A percentile compares a stretch with the other conserved stretches of the same genome.
These are phyloP conservation scores for Diabrotica balteata DNA, from an alignment of 2,888 invertebrate species.

Conservation along the genomic window DNA sequence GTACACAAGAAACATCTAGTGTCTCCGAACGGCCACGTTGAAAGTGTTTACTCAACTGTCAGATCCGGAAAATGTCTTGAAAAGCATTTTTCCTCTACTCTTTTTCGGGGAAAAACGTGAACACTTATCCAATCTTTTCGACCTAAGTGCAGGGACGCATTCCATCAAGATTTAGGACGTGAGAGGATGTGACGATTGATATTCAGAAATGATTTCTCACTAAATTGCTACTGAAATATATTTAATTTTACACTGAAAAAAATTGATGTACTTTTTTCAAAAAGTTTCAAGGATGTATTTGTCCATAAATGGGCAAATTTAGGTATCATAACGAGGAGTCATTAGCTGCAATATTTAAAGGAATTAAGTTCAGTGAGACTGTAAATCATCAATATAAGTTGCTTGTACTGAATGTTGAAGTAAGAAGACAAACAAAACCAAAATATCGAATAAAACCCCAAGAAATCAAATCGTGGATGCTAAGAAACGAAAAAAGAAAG, in stretches of 20 bases:
- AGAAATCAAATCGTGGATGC: too few species aligned
- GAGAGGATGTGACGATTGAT: conserved; percentile 3
- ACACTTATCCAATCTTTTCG: conserved; percentile 59
- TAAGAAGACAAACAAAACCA: too few species aligned
- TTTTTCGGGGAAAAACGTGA: conserved; percentile 50
- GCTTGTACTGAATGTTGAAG: too few species aligned
- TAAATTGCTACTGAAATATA: conserved; percentile 5
- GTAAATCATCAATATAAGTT: too few species aligned
- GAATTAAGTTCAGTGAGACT: too few species aligned
- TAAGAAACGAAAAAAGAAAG: too few species aligned
- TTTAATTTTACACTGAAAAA: conserved; percentile 4
- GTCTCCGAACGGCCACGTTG: conserved; percentile 45
- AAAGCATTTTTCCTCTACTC: conserved; percentile 56
- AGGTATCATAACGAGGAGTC: too few species aligned
- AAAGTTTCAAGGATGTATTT: too few species aligned
- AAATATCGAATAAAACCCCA: too few species aligned
- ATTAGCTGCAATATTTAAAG: too few species aligned
- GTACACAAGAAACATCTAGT: conserved; percentile 23
- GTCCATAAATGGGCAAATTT: too few species aligned
- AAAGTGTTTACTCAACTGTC: conserved; percentile 62
- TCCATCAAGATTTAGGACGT: conserved; percentile 5
- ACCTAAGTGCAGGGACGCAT: conserved; percentile 37
- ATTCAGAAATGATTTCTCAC: conserved; percentile 1
- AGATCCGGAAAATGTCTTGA: conserved; percentile 59
- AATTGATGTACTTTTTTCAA: neutral